Evolutionary conservation across 2,888 invertebrate genomes (phyloP), one percentile per base, ranked within the genome.

Genomic region (Taphrorychus bicolor): DNA sequence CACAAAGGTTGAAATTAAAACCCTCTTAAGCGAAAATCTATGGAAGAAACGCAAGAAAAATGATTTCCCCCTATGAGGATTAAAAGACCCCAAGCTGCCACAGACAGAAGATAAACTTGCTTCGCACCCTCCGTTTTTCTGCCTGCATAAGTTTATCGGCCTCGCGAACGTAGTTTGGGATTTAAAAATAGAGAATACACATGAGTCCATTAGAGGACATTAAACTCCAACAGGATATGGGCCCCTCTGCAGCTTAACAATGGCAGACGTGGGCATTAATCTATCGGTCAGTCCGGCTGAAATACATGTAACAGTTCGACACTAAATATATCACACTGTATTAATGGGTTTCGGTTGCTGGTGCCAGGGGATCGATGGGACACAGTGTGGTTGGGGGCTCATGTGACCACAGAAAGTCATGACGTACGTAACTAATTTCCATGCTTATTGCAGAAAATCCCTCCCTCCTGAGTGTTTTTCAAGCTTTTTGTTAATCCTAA

Each of bases 251-350:
- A 54, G 19, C 54, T 16, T 54, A 54, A 54, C 54, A 54, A 24
- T 53, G 42, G 49, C 61, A 40, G 32, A 61, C 42, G 42, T 53
- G 21, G 22, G 22, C 53, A 45, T 62, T 56, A 41, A 62, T 62
- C 48, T 56, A 62, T 56, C 22, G 45, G 23, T 56, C 24, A 16
- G 18, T 22, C 62, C 54, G 32, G 18, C 22, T 56, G 23, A 53
- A 48, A 48, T 56, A 57, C 42, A 41, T 56, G 54, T 48, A 23
- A 52, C 62, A 23, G 54, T 53, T 54, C 42, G 56, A 40, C 41
- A 62, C 45, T 54, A 54, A 62, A 62, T 62, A 62, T 24, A 62
- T 62, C 62, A 56, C 54, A 14, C 11, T 23, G 17, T 56, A 62
- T 62, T 62, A 42, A 62, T 62, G 62, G 54, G 32, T 54, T 52